Base-by-base conservation (phyloP, 2,797 vertebrate genomes). In the Ctenopoma kingsleyae region DNA sequence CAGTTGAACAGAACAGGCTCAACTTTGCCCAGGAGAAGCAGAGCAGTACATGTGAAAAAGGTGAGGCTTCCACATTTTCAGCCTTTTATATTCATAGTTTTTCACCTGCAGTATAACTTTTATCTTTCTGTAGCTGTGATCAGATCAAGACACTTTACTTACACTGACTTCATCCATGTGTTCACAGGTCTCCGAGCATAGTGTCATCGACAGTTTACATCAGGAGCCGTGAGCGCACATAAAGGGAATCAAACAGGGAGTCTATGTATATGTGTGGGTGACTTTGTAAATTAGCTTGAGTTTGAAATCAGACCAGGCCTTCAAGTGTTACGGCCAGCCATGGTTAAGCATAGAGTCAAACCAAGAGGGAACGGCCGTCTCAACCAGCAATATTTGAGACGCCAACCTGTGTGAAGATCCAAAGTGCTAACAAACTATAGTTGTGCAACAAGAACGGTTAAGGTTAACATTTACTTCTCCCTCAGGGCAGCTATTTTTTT, bases 21-120 rank as follows among this genome's bases (percentile, higher is more conserved):
- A 98, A 98, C 92, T 94, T 97, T 0, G 97, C 96, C 23, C 96
- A 98, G 1, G 97, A 98, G 92, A 97, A 97, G 80, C 95, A 96
- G 72, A 95, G 93, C 0, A 68, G 92, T 0, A 54, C 90, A 8
- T 95, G 94, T 0, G 95, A 97, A 17, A 96, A 96, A 92, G 93
- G 94, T 94, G 68, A 83, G 67, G 1, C 16, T 8, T 48, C 15
- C 0, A 0, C 11, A 11, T 16, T 19, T 50, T 48, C 1, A 30
- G 23, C 0, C 7, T 17, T 9, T 54, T n/a, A 36, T 23, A n/a
- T n/a, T 25, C 47, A 1, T 11, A 22, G 8, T 6, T 22, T 17
- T 15, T 22, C 2, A 19, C 2, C 9, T 1, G 0, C 3, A 0
- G 2, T n/a, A 3, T 7, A 1, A 2, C 16, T 19, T n/a, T 20